Percentiles rank a stretch among this genome's conserved stretches.
Evolutionary conservation across 2,888 invertebrate genomes (phyloP).

Genomic region (Ornithoptera alexandrae): DNA sequence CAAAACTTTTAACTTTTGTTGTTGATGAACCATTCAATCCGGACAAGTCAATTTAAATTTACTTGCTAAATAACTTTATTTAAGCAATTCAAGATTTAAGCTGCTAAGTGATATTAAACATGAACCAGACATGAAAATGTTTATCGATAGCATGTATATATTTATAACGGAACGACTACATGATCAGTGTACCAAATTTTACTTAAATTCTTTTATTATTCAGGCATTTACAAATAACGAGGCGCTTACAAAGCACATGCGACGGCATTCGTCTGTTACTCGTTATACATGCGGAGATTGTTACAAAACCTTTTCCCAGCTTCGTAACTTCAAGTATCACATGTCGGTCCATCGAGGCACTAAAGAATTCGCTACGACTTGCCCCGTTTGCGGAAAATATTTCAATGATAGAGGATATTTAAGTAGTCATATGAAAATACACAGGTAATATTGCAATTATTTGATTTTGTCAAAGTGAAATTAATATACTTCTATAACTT

Average conservation of each 20-base stretch:
- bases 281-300: slow-evolving; percentile 87
- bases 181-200: too few species aligned
- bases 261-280: slow-evolving; percentile 51
- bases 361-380: slow-evolving; percentile 87
- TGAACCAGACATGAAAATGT: too few species aligned
- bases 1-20: too few species aligned
- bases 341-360: slow-evolving; percentile 90
- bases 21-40: too few species aligned
- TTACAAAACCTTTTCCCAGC: slow-evolving; percentile 89
- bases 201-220: slow-evolving; percentile 18
- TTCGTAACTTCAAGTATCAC: slow-evolving; percentile 92
- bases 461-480: too few species aligned
- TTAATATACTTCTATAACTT: too few species aligned
- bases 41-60: too few species aligned
- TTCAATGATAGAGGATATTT: slow-evolving; percentile 92
- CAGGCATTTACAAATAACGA: slow-evolving; percentile 54
- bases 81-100: too few species aligned
- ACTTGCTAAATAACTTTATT: too few species aligned
- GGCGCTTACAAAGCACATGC: slow-evolving; percentile 46
- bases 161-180: too few species aligned
- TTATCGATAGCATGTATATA: too few species aligned
- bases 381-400: slow-evolving; percentile 85
- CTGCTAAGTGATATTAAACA: too few species aligned
- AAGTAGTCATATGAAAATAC: slow-evolving; percentile 92
- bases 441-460: slow-evolving; percentile 65